Evolutionary conservation across 2,797 vertebrate genomes (phyloP), one percentile per base, ranked within the genome.

Genomic region (Clarias pachynema): DNA sequence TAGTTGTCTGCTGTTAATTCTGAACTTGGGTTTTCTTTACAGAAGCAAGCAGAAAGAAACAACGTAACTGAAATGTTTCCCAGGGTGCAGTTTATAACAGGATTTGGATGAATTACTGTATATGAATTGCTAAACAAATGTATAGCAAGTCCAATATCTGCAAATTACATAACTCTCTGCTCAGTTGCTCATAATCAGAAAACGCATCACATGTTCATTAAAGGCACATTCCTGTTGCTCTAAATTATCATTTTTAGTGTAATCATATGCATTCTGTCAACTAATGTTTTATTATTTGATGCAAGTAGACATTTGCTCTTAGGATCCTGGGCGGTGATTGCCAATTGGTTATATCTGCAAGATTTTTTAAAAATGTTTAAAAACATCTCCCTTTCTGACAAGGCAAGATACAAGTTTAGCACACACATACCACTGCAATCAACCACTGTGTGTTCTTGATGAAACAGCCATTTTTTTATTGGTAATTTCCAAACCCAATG

Each of bases 51-150:
- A 78, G 31, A 6, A 37, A 57, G 37, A 40, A 8, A 59, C 16
- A 79, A 16, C 20, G 16, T 6, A 31, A 73, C 1, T 74, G 15
- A 31, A 59, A 62, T 18, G 31, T 7, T 12, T 10, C 16, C 34
- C 66, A 68, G 20, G 34, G 69, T 22, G 14, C 81, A 49, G 79
- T 63, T 84, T 72, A 59, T 81, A 86, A 83, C 53, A 0, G 44
- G 15, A 22, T 57, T 34, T 84, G 4, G 81, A 78, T 82, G 29
- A 79, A 65, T 74, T 26, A n/a, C n/a, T n/a, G n/a, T n/a, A 18
- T 74, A 29, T 20, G 6, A 83, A n/a, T 24, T 80, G 69, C 49
- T 84, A 74, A 63, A 80, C 57, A 70, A 34, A 4, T 59, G 18
- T 53, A 9, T 10, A 59, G 26, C 22, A 59, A 77, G 56, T 29